Evolutionary conservation across 1,140 invertebrate species (phyloP), one percentile per base, ranked within the genome.

Genomic region (Ctenoplectra terminalis): DNA sequence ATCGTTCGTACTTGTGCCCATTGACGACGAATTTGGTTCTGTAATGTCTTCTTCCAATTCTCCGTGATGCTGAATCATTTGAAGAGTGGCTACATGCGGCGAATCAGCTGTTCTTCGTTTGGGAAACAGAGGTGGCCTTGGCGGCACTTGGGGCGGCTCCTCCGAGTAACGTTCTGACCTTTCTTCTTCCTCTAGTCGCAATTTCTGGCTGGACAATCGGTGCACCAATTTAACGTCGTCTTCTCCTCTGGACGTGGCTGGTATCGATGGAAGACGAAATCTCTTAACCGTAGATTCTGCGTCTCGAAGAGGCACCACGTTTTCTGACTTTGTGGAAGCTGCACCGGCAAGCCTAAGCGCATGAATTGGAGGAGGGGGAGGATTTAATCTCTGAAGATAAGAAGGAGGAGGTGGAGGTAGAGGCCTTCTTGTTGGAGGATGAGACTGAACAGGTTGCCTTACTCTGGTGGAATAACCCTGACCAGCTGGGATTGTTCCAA

Each of bases 1-100:
- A 1, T 67, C n/a, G 54, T n/a, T 54, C 29, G n/a, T 58, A 1
- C 9, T n/a, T 2, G 8, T 11, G n/a, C 8, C n/a, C 48, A 56
- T 43, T 0, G 82, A 58, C 0, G 71, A 11, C 13, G 34, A 20
- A 46, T 60, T 87, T 23, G 54, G 34, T 20, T 46, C 81, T 8
- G 69, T 74, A 8, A 61, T 58, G 17, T 89, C 90, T 6, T 83
- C 85, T 13, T 90, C 85, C 0, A 90, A 54, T 15, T 86, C 87
- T 0, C 92, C 91, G 1, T 89, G 90, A 48, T 94, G 93, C 79
- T 95, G 94, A 52, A 96, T 94, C 96, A 96, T 96, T 90, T 96
- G 96, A 43, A 96, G 89, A 1, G 96, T 96, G 2, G 93, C 87
- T 17, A 94, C 83, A 37, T 90, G 87, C 0, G 91, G 90, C 9